A percentile compares a stretch with the other conserved stretches of the same genome.
Conservation (phyloP, 1,140 invertebrate genomes). For the Tetraneura akinire region DNA sequence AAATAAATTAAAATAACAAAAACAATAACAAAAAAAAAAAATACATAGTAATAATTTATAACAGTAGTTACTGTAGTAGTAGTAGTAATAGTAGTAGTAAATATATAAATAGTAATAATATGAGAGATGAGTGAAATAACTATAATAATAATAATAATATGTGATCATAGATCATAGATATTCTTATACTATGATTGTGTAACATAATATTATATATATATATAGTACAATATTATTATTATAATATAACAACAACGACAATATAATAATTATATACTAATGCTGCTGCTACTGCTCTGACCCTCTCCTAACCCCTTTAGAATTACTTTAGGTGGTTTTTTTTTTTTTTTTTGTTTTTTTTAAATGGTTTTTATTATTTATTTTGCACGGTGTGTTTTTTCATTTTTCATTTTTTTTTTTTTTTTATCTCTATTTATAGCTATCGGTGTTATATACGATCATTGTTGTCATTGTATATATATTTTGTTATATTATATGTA, state of each 20-base stretch:
- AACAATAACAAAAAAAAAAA: too few species aligned
- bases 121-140: neutral
- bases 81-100: conserved; percentile 8
- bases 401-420: neutral
- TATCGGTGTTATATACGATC: conserved; percentile 4
- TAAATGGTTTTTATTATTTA: too few species aligned
- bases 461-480: neutral
- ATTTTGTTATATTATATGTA: neutral
- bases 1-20: too few species aligned
- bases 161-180: neutral
- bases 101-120: neutral
- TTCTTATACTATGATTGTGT: neutral
- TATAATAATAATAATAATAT: neutral
- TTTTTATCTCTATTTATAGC: too few species aligned
- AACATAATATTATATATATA: neutral
- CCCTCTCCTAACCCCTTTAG: neutral
- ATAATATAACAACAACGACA: neutral
- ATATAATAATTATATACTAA: conserved; percentile 13
- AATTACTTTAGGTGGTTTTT: neutral
- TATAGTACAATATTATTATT: neutral
- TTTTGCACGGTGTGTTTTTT: conserved; percentile 26
- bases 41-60: neutral
- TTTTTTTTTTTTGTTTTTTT: neutral
- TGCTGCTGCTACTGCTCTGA: conserved; percentile 30
- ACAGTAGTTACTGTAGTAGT: neutral